phyloP scores from a whole-genome alignment of 2,797 vertebrate genomes.

The Pelodytes ibericus region DNA sequence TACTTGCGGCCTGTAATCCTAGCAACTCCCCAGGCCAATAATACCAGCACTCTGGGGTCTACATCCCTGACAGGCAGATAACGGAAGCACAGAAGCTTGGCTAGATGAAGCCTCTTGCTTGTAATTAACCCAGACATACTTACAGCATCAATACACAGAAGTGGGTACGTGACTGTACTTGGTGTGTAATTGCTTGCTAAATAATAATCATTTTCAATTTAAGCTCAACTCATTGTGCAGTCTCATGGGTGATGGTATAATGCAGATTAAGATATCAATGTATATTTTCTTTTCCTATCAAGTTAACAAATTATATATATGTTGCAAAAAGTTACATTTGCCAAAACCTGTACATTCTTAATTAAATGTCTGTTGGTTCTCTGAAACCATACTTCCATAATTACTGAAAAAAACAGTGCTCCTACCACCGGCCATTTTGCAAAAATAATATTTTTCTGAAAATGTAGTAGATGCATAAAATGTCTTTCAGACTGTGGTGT shows the following conservation, averaged over 20 bases:
- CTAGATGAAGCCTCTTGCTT: constrained; percentile 24
- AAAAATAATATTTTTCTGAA: no score
- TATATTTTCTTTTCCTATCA: not conserved
- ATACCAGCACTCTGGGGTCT: constrained; percentile 8
- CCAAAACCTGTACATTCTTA: no score
- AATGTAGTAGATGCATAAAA: no score
- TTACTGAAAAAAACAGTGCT: no score
- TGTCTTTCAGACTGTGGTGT: no score
- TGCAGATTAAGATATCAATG: constrained; percentile 21
- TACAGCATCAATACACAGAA: not conserved
- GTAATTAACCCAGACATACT: constrained; percentile 38
- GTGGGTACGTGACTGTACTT: not conserved
- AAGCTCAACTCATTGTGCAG: not conserved
- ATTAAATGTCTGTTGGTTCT: no score
- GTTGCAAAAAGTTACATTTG: no score
- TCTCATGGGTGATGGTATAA: not conserved
- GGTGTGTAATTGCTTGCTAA: constrained; percentile 17
- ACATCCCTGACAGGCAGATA: constrained; percentile 31
- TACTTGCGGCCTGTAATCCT: constrained; percentile 33
- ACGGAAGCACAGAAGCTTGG: constrained; percentile 6
- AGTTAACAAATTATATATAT: not conserved
- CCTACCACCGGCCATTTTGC: no score
- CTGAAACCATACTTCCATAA: no score
- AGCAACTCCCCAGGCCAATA: constrained; percentile 34
- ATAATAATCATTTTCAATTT: constrained; percentile 21